phyloP scores from a whole-genome alignment of 2,888 invertebrate genomes.

The Anarsia innoxiella region DNA sequence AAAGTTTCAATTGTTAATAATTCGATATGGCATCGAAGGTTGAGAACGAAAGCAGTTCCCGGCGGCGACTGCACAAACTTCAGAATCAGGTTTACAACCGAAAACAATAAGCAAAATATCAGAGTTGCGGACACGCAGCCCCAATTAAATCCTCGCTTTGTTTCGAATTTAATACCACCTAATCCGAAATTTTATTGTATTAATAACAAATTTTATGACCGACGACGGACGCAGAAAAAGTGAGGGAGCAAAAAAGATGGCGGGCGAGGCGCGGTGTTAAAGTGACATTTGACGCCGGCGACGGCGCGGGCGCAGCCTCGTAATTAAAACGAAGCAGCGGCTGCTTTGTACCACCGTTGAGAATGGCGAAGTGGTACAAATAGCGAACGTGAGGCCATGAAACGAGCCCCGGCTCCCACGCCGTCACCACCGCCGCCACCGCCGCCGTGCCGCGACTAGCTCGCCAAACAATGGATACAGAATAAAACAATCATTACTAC shows the following conservation, averaged over 20 bases:
- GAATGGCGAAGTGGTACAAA: neutral
- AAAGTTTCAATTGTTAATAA: no score
- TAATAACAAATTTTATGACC: conserved; percentile 68
- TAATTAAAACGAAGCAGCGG: conserved; percentile 36
- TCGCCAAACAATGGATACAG: no score
- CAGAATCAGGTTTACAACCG: conserved; percentile 35
- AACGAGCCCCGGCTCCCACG: neutral
- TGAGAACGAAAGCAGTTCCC: no score
- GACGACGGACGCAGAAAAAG: conserved; percentile 39
- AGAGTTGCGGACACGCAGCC: conserved; percentile 34
- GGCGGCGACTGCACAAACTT: no score
- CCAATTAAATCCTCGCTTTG: conserved; percentile 70
- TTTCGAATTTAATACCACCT: conserved; percentile 69
- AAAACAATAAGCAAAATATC: conserved; percentile 44
- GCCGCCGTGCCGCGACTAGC: no score
- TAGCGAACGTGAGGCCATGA: no score
- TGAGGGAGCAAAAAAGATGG: conserved; percentile 53
- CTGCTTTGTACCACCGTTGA: conserved; percentile 19
- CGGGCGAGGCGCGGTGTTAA: conserved; percentile 39
- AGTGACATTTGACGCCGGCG: conserved; percentile 52
- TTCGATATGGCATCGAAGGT: no score
- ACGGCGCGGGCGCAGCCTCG: conserved; percentile 20
- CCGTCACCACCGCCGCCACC: neutral
- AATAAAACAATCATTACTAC: no score
- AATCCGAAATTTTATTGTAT: conserved; percentile 72